phyloP scores from a whole-genome alignment of 2,797 vertebrate species.

The Labeo calbasu region DNA sequence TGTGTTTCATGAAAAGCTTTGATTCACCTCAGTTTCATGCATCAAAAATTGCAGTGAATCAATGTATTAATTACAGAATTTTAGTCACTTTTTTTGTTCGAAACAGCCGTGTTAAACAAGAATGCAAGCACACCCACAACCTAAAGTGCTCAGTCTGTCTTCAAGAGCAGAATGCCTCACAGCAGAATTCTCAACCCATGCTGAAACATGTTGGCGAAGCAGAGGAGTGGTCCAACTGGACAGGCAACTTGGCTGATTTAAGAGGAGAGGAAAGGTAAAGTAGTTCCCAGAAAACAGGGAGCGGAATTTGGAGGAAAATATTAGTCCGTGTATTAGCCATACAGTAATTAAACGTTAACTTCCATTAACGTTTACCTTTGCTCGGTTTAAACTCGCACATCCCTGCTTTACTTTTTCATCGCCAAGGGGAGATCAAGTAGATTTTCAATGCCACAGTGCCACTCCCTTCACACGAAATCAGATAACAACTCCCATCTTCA shows the following conservation, averaged over 20 bases:
- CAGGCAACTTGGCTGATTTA: not conserved
- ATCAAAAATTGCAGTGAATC: not conserved
- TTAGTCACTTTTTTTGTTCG: not conserved
- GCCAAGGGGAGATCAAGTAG: not conserved
- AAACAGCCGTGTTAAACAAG: not conserved
- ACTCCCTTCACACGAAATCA: not conserved
- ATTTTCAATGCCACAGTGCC: not conserved
- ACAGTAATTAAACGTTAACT: not conserved
- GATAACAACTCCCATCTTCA: not conserved
- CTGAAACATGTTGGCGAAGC: conserved; percentile 60
- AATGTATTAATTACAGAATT: not conserved
- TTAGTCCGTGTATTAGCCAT: not conserved
- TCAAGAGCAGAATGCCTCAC: not conserved
- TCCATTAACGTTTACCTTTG: not conserved
- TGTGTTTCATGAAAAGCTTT: not conserved
- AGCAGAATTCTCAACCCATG: conserved; percentile 43
- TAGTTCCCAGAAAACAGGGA: not conserved
- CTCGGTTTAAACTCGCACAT: too few relatives aligned
- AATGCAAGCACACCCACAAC: not conserved
- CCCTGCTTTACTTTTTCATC: not conserved
- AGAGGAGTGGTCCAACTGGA: conserved; percentile 40
- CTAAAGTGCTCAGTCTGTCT: not conserved
- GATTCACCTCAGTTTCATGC: not conserved
- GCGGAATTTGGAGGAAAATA: not conserved
- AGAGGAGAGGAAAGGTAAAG: not conserved